Base-by-base conservation (phyloP, 2,113 vertebrate species). In the Tachysurus vachellii region DNA sequence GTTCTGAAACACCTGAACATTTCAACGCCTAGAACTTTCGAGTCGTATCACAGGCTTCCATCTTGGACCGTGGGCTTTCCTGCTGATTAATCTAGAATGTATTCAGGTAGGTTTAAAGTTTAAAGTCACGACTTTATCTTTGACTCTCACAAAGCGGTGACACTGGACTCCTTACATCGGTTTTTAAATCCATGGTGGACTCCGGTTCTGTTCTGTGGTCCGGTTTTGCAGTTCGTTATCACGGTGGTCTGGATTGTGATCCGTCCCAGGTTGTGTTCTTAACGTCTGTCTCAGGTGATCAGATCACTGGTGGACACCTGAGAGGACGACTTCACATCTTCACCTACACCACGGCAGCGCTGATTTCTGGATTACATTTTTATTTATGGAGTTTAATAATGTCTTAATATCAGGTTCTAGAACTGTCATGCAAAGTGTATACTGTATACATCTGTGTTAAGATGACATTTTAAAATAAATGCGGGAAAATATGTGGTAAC, bases 211-310 rank as follows among this genome's bases (percentile, higher is more conserved):
- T 79, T 75, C 53, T 54, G 57, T 13, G 83, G 79, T 85, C 53
- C 73, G 62, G 66, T 36, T 86, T 68, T 61, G 50, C 85, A 70
- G 73, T 80, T 85, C 50, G n/a, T 76, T 36, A 59, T 50, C 54
- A 31, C 2, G 53, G n/a, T 31, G n/a, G 28, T 56, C 70, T 19
- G 19, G 81, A 31, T 50, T 16, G 5, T 8, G 73, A 76, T n/a
- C 23, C 10, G 8, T 44, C 70, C 19, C 19, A 4, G 50, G 8
- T 7, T n/a, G 16, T 57, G 53, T 80, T 36, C 4, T 57, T 31
- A 57, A 36, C 0, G 16, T 57, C 76, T 54, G 14, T 56, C 53
- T 28, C 8, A n/a, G 50, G 53, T 6, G 76, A 56, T 76, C 44
- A 44, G 26, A 1, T 76, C 23, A 28, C 47, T 17, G 0, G 5